phyloP scores from a whole-genome alignment of 2,888 invertebrate species.

The Mesorhabditis belari region DNA sequence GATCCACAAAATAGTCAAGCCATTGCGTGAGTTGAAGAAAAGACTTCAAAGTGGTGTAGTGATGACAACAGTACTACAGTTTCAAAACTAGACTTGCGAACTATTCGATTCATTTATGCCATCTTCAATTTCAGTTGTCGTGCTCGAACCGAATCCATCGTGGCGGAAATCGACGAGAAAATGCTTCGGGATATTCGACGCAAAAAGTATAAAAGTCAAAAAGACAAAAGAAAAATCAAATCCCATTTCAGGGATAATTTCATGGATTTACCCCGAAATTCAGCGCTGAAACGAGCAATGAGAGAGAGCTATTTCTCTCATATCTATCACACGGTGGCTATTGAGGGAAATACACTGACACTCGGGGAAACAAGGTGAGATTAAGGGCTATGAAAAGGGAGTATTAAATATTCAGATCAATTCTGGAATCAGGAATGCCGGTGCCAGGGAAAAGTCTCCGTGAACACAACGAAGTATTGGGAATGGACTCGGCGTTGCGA shows the following conservation, averaged over 20 bases:
- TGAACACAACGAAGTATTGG: conserved; percentile 78
- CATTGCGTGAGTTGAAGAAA: conserved; percentile 19
- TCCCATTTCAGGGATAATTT: conserved; percentile 19
- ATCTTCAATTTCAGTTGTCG: conserved; percentile 61
- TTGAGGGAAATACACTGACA: conserved; percentile 95
- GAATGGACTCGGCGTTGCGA: conserved; percentile 84
- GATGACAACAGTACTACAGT: not conserved
- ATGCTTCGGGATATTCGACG: conserved; percentile 65
- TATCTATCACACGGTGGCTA: conserved; percentile 91
- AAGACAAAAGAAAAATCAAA: conserved; percentile 55
- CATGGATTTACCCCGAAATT: conserved; percentile 60
- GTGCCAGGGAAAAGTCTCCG: conserved; percentile 78
- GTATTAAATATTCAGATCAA: conserved; percentile 16
- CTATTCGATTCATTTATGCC: not conserved
- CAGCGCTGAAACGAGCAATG: conserved; percentile 73
- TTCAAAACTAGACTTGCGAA: too few relatives aligned
- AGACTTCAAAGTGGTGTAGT: not conserved
- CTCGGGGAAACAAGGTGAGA: conserved; percentile 76
- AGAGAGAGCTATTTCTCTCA: conserved; percentile 88
- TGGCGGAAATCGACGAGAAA: conserved; percentile 75
- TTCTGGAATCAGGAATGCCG: conserved; percentile 76
- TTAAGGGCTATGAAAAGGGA: not conserved
- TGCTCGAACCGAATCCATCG: conserved; percentile 76
- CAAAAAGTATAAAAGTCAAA: conserved; percentile 73
- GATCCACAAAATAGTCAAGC: conserved; percentile 69